Base-by-base conservation (phyloP, 1,140 invertebrate genomes). In the Aphelenchoides besseyi region DNA sequence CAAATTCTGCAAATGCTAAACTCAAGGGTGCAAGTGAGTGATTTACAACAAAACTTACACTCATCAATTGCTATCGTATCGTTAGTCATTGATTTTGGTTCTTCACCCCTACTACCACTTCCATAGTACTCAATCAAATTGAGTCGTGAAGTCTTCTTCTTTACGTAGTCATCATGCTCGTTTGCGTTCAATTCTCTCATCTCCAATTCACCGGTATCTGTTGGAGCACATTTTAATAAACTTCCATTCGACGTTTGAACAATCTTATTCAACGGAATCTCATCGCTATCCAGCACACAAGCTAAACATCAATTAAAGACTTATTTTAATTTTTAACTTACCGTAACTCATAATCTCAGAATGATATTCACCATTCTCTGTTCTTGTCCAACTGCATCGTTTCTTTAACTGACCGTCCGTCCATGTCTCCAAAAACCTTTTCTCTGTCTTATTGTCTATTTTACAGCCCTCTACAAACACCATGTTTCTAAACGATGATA, bases 371-470 rank as follows among this genome's bases (percentile, higher is more conserved):
- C 32, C 36, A n/a, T 16, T 66, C 32, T 28, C 18, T 12, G 16
- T 29, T 12, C 16, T 66, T 53, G 63, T 32, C 32, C 36, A 66
- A 1, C 63, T 37, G 32, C 63, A 66, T 16, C 63, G 63, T 37
- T 35, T 66, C 32, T 36, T 66, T 1, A 66, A 12, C 2, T 53
- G 2, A 1, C 32, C 63, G 36, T 66, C 63, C 30, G n/a, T 37
- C 63, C 63, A 66, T n/a, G 63, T 66, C 12, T 66, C 63, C 63
- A 66, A n/a, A 66, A 66, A 66, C 36, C 30, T 66, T 33, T 18
- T 5, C 55, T 8, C 55, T 33, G 55, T 8, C 55, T 3, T 33
- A 33, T 2, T 16, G n/a, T 33, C 30, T n/a, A 66, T 16, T 18
- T 18, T 33, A 30, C 32, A 37, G 30, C 30, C 30, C 30, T 37